Evolutionary conservation across 2,888 invertebrate genomes (phyloP).

Genomic region (Polymixis flavicincta): DNA sequence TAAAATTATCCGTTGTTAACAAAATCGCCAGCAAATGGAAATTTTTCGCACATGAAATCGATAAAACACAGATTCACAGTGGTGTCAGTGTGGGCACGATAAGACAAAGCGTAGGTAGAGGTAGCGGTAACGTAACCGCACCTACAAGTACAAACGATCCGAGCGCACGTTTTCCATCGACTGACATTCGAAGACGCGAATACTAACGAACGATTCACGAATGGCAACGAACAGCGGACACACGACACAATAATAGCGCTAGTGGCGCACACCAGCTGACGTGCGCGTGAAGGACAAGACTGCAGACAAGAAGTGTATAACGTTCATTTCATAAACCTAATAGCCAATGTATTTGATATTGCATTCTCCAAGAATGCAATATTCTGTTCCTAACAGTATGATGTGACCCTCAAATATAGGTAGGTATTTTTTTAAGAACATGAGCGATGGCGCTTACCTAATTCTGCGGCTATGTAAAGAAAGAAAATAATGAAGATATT

Average conservation of each 20-base stretch:
- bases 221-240: conserved; percentile 62
- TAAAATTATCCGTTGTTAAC: conserved; percentile 73
- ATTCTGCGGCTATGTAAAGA: conserved; percentile 5
- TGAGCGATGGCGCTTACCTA: conserved; percentile 5
- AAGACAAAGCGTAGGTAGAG: conserved; percentile 79
- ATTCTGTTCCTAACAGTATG: conserved; percentile 11
- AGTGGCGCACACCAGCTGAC: conserved; percentile 68
- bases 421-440: conserved; percentile 10
- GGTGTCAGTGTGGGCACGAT: conserved; percentile 71
- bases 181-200: conserved; percentile 75
- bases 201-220: conserved; percentile 70
- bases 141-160: conserved; percentile 73
- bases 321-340: conserved; percentile 14
- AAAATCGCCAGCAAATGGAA: conserved; percentile 71
- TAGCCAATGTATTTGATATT: conserved; percentile 36
- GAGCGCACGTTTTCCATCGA: conserved; percentile 78
- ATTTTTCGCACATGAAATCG: conserved; percentile 78
- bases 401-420: conserved; percentile 7
- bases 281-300: conserved; percentile 66
- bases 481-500: conserved; percentile 10
- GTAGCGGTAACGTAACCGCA: conserved; percentile 75
- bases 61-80: conserved; percentile 75
- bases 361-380: conserved; percentile 32
- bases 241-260: conserved; percentile 63
- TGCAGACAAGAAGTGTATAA: conserved; percentile 40